Evolutionary conservation across 2,888 invertebrate genomes (phyloP).

Genomic region (Heliconius aoede): DNA sequence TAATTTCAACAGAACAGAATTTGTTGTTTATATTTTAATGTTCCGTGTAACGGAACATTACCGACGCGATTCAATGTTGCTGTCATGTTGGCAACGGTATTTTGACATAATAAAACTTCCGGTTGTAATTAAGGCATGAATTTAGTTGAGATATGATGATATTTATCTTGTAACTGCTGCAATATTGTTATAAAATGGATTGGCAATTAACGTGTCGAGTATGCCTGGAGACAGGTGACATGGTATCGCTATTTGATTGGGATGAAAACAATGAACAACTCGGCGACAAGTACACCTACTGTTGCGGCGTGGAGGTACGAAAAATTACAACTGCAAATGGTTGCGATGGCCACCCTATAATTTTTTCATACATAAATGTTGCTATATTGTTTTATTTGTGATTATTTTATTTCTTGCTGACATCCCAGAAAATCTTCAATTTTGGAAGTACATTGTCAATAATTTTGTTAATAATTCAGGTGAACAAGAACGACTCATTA

Average conservation of each 20-base stretch:
- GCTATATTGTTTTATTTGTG: slow-evolving; percentile 75
- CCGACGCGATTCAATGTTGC: slow-evolving; percentile 37
- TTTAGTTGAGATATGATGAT: slow-evolving; percentile 56
- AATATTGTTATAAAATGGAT: slow-evolving; percentile 67
- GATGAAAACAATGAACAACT: slow-evolving; percentile 83
- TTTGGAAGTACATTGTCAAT: slow-evolving; percentile 43
- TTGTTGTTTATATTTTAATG: neutral
- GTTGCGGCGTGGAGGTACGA: slow-evolving; percentile 80
- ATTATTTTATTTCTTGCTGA: slow-evolving; percentile 74
- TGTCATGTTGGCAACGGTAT: slow-evolving; percentile 62
- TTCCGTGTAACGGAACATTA: slow-evolving; percentile 52
- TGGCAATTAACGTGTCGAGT: slow-evolving; percentile 83
- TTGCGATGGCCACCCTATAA: slow-evolving; percentile 83
- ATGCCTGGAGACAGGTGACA: slow-evolving; percentile 79
- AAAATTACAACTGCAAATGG: slow-evolving; percentile 80
- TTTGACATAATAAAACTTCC: slow-evolving; percentile 58
- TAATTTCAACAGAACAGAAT: neutral
- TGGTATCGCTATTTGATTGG: slow-evolving; percentile 83
- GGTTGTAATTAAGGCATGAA: slow-evolving; percentile 58
- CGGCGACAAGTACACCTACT: slow-evolving; percentile 77
- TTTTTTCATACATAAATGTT: slow-evolving; percentile 80
- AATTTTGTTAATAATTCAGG: slow-evolving; percentile 61
- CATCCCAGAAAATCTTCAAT: slow-evolving; percentile 67
- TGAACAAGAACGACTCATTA: slow-evolving; percentile 74
- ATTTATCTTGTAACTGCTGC: slow-evolving; percentile 49